Conservation (phyloP, 2,113 vertebrate species). For the Nibea albiflora region DNA sequence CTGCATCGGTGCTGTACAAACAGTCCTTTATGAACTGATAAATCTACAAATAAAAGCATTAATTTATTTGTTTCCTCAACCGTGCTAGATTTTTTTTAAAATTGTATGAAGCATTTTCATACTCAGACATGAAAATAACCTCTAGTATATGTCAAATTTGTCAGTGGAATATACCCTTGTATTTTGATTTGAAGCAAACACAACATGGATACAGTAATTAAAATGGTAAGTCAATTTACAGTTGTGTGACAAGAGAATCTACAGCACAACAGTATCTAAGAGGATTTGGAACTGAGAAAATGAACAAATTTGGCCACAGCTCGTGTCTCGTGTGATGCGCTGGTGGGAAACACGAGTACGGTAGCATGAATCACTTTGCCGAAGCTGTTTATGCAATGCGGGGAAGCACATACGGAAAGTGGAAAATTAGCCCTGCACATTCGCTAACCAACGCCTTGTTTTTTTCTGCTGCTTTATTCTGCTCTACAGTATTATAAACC, state of each 20-base stretch:
- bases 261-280: not conserved
- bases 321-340: constrained; percentile 35
- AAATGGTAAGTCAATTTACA: constrained; percentile 16
- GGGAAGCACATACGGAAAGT: constrained; percentile 25
- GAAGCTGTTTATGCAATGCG: constrained; percentile 30
- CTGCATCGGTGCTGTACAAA: not conserved
- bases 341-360: constrained; percentile 33
- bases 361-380: constrained; percentile 35
- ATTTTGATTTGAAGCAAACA: not conserved
- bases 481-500: constrained; percentile 2
- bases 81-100: constrained; percentile 1
- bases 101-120: not conserved
- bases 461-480: constrained; percentile 10
- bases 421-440: constrained; percentile 43
- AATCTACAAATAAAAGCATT: not conserved
- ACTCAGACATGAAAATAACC: constrained; percentile 17
- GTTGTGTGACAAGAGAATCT: not conserved
- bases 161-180: not conserved
- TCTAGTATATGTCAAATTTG: not conserved
- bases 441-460: constrained; percentile 1
- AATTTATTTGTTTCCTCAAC: constrained; percentile 7
- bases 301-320: constrained; percentile 23
- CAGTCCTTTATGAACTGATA: not conserved
- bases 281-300: constrained; percentile 13
- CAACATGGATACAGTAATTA: constrained; percentile 8